These are phyloP conservation scores for Nephrotoma guestfalica DNA, from an alignment of 2,888 invertebrate species.

Conservation along the genomic window DNA sequence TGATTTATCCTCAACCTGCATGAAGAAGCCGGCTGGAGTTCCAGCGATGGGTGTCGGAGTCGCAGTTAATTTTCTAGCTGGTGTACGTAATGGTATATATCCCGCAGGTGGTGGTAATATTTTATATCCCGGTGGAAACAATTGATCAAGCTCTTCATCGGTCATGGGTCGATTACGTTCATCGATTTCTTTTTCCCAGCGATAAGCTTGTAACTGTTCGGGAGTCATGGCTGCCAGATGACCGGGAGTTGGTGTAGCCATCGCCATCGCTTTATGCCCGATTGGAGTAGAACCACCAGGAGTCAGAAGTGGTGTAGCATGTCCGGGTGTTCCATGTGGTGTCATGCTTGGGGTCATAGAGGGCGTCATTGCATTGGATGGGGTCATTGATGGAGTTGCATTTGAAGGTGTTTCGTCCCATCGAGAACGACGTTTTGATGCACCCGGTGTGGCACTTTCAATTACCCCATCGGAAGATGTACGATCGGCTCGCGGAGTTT, in stretches of 20 bases:
- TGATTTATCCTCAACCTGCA: slow-evolving; percentile 78
- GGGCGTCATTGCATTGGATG: slow-evolving; percentile 43
- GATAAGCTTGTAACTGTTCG: slow-evolving; percentile 93
- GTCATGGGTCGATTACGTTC: slow-evolving; percentile 92
- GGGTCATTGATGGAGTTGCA: slow-evolving; percentile 58
- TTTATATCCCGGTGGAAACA: slow-evolving; percentile 98
- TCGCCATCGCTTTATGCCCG: slow-evolving; percentile 91
- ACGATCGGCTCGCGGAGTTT: slow-evolving; percentile 92
- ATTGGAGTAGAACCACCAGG: slow-evolving; percentile 77
- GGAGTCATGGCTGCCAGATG: slow-evolving; percentile 98
- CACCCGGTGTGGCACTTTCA: slow-evolving; percentile 87
- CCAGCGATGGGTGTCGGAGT: slow-evolving; percentile 95
- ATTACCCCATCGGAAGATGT: slow-evolving; percentile 54
- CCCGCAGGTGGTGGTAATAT: slow-evolving; percentile 89
- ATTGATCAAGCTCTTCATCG: slow-evolving; percentile 92
- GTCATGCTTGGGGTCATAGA: slow-evolving; percentile 57
- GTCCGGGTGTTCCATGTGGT: slow-evolving; percentile 58
- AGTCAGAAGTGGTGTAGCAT: slow-evolving; percentile 55
- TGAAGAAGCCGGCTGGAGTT: slow-evolving; percentile 87
- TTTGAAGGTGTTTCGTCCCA: slow-evolving; percentile 98
- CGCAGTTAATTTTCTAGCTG: slow-evolving; percentile 91
- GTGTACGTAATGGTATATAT: slow-evolving; percentile 93
- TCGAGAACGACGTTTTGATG: slow-evolving; percentile 87
- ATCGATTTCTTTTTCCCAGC: slow-evolving; percentile 98
- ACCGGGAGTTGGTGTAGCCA: slow-evolving; percentile 96